A percentile compares a stretch with the other conserved stretches of the same genome.
phyloP scores from a whole-genome alignment of 1,140 invertebrate species.

The Globodera ellingtonae region DNA sequence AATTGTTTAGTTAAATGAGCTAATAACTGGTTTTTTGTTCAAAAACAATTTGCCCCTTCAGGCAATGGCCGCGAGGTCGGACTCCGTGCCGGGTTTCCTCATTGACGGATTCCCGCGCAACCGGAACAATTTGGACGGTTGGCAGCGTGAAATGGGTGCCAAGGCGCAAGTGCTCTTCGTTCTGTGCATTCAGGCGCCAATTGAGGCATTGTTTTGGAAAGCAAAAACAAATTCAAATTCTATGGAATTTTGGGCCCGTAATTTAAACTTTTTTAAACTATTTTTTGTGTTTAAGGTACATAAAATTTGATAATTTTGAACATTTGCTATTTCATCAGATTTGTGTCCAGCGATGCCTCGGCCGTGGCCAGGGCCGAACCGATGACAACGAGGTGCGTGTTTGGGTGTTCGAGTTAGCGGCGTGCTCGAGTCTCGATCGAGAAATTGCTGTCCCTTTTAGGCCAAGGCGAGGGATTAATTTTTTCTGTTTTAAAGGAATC shows the following conservation, averaged over 20 bases:
- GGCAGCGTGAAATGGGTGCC: conserved; percentile 81
- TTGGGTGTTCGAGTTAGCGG: too few species aligned
- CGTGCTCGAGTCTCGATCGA: too few species aligned
- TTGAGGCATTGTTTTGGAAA: conserved; percentile 70
- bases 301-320: neutral
- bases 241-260: too few species aligned
- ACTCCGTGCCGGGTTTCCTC: conserved; percentile 79
- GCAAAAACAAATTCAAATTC: too few species aligned
- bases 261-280: too few species aligned
- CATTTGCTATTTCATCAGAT: neutral
- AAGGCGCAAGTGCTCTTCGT: conserved; percentile 86
- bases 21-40: too few species aligned
- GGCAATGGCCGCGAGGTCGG: conserved; percentile 75
- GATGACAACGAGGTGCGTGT: conserved; percentile 80
- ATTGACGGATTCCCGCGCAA: conserved; percentile 99
- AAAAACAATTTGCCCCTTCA: conserved; percentile 43
- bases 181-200: conserved; percentile 86
- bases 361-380: conserved; percentile 84
- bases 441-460: neutral
- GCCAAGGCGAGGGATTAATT: neutral
- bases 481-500: conserved; percentile 71
- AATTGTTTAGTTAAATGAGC: too few species aligned
- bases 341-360: conserved; percentile 81
- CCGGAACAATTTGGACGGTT: conserved; percentile 92
- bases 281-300: neutral